These are phyloP conservation scores for Phenacoccus solenopsis DNA, from an alignment of 1,140 invertebrate species.

Conservation along the genomic window DNA sequence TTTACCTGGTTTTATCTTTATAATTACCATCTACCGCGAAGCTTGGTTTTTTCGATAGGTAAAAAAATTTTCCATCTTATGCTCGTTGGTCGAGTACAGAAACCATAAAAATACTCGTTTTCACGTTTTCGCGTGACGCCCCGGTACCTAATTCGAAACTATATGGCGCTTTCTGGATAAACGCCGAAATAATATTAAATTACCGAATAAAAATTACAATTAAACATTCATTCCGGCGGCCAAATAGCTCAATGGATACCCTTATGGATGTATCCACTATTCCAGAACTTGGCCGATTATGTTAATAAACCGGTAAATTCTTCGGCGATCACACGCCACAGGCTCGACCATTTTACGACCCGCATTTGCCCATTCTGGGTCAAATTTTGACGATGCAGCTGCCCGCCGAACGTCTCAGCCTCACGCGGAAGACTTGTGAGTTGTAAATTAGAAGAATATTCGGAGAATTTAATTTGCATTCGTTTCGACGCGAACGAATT, in stretches of 20 bases:
- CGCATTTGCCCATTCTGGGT: too few species aligned
- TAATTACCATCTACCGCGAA: not conserved
- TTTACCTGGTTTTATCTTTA: not conserved
- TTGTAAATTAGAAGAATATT: too few species aligned
- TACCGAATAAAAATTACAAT: not conserved
- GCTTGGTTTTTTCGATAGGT: not conserved
- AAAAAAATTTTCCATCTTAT: too few species aligned
- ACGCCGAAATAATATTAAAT: slow-evolving; percentile 4
- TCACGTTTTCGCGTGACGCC: not conserved
- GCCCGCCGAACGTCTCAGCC: not conserved
- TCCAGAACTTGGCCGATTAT: too few species aligned
- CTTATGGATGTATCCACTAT: not conserved
- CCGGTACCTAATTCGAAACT: not conserved
- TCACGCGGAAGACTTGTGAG: too few species aligned
- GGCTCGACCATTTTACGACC: too few species aligned
- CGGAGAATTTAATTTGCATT: too few species aligned
- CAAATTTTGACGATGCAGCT: too few species aligned
- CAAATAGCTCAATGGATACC: not conserved
- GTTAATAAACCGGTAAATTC: too few species aligned
- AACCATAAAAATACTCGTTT: not conserved
- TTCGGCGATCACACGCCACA: too few species aligned
- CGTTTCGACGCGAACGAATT: too few species aligned
- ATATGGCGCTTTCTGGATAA: not conserved
- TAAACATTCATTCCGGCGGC: not conserved
- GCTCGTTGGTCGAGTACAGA: too few species aligned